Percentiles rank a stretch among this genome's conserved stretches.
Conservation (phyloP, 2,113 vertebrate genomes). For the Corydoras maculifer region DNA sequence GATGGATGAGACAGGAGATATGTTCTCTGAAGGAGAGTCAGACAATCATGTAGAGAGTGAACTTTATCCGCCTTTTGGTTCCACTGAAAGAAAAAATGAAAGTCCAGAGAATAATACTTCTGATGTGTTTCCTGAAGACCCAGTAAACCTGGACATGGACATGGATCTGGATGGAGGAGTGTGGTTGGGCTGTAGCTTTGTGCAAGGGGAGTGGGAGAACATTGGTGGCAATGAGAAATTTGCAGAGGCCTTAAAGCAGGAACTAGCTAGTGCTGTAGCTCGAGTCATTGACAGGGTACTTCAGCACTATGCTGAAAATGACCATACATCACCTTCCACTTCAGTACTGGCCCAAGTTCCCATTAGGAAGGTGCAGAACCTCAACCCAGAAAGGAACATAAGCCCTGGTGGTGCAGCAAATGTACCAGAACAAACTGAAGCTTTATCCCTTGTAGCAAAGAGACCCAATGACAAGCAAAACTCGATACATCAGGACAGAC, state of each 20-base stretch:
- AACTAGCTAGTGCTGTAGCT: slow-evolving; percentile 64
- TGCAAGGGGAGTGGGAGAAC: slow-evolving; percentile 58
- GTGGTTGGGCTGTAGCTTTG: slow-evolving; percentile 61
- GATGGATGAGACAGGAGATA: slow-evolving; percentile 48
- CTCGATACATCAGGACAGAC: slow-evolving; percentile 42
- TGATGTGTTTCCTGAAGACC: slow-evolving; percentile 43
- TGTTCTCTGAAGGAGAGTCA: slow-evolving; percentile 44
- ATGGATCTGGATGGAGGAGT: slow-evolving; percentile 53
- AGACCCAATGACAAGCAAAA: slow-evolving; percentile 56
- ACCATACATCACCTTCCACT: slow-evolving; percentile 37
- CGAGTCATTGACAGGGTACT: slow-evolving; percentile 70
- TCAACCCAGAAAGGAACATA: slow-evolving; percentile 42
- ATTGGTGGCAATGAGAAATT: slow-evolving; percentile 57
- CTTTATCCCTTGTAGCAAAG: slow-evolving; percentile 48
- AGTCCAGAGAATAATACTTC: slow-evolving; percentile 40
- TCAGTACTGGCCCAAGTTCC: slow-evolving; percentile 45
- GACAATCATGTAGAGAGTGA: slow-evolving; percentile 43
- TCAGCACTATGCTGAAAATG: slow-evolving; percentile 59
- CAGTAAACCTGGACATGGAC: slow-evolving; percentile 47
- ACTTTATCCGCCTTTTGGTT: slow-evolving; percentile 18
- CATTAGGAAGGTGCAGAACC: slow-evolving; percentile 48
- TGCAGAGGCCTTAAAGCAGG: slow-evolving; percentile 65
- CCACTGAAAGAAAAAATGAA: slow-evolving; percentile 42
- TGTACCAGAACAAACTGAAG: slow-evolving; percentile 40
- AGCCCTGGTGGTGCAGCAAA: slow-evolving; percentile 38